phyloP scores from a whole-genome alignment of 2,888 invertebrate genomes.

The Strigamia transsilvanica region DNA sequence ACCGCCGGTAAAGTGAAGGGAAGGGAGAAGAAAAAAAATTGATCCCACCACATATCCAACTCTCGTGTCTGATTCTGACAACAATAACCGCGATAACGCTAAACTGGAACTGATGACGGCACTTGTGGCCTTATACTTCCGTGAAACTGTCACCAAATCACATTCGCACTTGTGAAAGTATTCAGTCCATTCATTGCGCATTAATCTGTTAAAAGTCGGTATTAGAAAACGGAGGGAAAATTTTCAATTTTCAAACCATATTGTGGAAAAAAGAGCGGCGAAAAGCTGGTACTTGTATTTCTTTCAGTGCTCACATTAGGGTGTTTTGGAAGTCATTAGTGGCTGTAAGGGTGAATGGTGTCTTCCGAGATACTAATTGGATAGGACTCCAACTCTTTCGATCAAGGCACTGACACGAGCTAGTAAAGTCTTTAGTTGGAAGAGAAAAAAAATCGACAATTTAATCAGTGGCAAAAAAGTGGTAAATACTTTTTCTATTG shows the following conservation, averaged over 20 bases:
- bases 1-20: neutral
- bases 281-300: no score
- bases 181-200: no score
- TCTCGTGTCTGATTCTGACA: neutral
- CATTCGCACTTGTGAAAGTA: neutral
- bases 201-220: no score
- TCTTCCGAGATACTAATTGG: neutral
- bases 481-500: no score
- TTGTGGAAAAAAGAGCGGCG: no score
- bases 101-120: neutral
- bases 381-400: no score
- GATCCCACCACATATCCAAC: neutral
- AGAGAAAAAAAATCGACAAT: no score
- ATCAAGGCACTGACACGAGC: no score
- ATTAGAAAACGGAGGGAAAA: neutral
- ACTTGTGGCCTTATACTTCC: neutral
- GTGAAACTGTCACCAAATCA: neutral
- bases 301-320: no score
- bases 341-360: neutral
- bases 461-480: no score
- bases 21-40: neutral
- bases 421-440: no score
- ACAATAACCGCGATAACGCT: neutral
- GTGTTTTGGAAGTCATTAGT: neutral
- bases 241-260: neutral